Evolutionary conservation across 2,113 vertebrate genomes (phyloP).

Genomic region (Corythaixoides concolor): DNA sequence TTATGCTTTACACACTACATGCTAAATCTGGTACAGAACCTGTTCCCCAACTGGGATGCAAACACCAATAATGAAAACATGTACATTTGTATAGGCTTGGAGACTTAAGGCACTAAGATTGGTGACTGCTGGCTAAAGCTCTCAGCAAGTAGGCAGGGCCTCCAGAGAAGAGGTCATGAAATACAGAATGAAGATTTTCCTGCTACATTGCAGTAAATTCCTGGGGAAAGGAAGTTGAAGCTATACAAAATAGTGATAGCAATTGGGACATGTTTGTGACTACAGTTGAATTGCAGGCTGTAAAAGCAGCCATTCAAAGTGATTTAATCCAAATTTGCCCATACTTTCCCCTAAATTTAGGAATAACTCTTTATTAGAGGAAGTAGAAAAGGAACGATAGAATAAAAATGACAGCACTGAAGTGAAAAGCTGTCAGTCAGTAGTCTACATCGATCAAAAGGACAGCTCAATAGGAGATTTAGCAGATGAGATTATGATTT

Average conservation of each 20-base stretch:
- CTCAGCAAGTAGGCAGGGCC: neutral
- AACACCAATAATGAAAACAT: neutral
- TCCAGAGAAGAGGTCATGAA: neutral
- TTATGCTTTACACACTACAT: neutral
- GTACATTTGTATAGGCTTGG: neutral
- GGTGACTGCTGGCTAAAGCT: neutral
- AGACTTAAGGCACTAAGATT: neutral
- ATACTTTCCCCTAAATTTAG: neutral
- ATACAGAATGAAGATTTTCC: neutral
- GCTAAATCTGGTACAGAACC: neutral
- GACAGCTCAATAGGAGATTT: conserved; percentile 6
- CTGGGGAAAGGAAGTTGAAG: neutral
- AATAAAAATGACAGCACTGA: neutral
- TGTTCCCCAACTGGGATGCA: neutral
- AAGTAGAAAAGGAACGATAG: neutral
- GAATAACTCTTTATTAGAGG: neutral
- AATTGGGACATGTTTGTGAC: neutral
- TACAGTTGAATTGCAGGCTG: neutral
- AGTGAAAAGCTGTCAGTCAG: conserved; percentile 25
- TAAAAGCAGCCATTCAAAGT: neutral
- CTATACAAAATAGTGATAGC: neutral
- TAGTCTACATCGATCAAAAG: neutral
- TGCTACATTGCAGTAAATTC: neutral
- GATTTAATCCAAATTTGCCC: neutral
- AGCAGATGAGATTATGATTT: neutral